phyloP scores from a whole-genome alignment of 2,113 vertebrate genomes.

The Colinus virginianus region DNA sequence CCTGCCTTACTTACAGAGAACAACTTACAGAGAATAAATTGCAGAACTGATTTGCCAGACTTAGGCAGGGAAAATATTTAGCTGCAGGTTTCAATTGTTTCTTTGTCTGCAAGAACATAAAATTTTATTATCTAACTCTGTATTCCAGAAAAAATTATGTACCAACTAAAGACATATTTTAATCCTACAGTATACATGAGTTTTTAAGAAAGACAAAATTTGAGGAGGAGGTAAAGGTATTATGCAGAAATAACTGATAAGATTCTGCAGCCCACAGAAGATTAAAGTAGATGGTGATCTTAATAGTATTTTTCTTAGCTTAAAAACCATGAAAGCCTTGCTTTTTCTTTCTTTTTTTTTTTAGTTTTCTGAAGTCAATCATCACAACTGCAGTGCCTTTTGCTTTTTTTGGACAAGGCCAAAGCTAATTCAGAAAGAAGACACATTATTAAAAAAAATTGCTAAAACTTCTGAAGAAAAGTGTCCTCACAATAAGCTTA shows the following conservation, averaged over 20 bases:
- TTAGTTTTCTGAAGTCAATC: neutral
- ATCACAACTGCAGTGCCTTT: neutral
- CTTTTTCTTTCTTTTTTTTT: neutral
- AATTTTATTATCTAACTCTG: neutral
- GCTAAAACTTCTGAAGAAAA: neutral
- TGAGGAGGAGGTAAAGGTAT: neutral
- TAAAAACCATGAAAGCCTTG: neutral
- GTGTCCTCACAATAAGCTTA: neutral
- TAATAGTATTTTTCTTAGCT: neutral
- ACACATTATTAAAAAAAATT: neutral
- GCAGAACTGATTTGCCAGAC: neutral
- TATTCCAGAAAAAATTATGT: neutral
- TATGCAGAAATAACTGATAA: constrained; percentile 19
- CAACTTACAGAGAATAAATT: neutral
- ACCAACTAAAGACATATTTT: neutral
- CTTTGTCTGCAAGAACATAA: neutral
- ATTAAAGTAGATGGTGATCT: neutral
- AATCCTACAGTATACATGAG: neutral
- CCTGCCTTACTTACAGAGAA: neutral
- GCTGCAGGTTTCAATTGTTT: neutral
- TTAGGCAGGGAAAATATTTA: neutral
- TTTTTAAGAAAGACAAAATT: constrained; percentile 8
- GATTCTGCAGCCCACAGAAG: neutral
- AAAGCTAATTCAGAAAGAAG: neutral
- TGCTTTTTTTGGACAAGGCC: neutral